Base-by-base conservation (phyloP, 2,888 invertebrate species). In the Parnassius glacialis region DNA sequence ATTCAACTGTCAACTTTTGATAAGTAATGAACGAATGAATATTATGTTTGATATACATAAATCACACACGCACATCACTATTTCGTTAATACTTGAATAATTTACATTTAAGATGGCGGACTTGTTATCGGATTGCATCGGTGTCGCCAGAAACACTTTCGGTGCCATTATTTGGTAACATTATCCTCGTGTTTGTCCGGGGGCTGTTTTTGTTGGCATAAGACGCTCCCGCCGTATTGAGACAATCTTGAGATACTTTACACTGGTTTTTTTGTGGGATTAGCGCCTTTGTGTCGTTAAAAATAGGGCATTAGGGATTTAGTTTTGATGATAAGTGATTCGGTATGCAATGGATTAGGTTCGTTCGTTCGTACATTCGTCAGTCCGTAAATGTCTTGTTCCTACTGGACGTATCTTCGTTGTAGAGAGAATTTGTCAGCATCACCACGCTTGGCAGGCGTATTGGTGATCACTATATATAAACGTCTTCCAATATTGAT, bases 111-210 rank as follows among this genome's bases (percentile, higher is more conserved):
- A 57, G 42, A 59, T 64, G 67, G 66, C 68, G 64, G 62, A 63
- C 42, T 54, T 65, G 72, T 73, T 76, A 78, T 80, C 77, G 69
- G 65, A 67, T 68, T 65, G 63, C 62, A 83, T 83, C 81, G 74
- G 83, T 79, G 83, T 83, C 74, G 71, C 76, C 64, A 74, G 74
- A 76, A 80, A 83, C 83, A 81, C 83, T 82, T 80, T 76, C 68
- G 71, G 74, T 67, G 79, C 73, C 75, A 81, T 79, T 82, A 80
- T 83, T 80, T 75, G 69, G 80, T 77, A 82, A 81, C 74, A 74
- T 76, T 72, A 79, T 68, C 76, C 72, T 67, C 57, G 61, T 75
- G 78, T 79, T 78, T 78, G 74, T 62, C 62, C 67, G 65, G 60
- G 67, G 59, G 66, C 58, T 62, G 64, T 65, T 67, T 64, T 64